Conservation (phyloP, 2,888 invertebrate species). For the Limnephilus auricula region DNA sequence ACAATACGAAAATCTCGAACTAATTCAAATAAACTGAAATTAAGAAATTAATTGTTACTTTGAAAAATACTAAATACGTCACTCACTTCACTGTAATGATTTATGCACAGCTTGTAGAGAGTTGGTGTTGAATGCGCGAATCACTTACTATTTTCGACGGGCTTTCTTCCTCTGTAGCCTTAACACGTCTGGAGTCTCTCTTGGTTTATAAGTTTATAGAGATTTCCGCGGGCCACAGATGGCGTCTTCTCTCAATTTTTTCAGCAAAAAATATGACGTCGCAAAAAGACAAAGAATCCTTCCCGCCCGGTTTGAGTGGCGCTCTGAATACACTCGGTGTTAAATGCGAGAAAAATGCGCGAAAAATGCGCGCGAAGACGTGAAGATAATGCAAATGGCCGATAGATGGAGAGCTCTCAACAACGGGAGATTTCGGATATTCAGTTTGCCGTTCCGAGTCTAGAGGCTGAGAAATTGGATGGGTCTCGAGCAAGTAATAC, state of each 20-base stretch:
- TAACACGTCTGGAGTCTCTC: conserved; percentile 13
- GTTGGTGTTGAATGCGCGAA: not conserved
- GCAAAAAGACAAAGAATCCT: conserved; percentile 51
- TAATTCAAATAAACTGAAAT: not conserved
- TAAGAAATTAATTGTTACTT: not conserved
- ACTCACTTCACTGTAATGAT: not conserved
- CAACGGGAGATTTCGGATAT: conserved; percentile 28
- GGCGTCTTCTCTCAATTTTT: conserved; percentile 48
- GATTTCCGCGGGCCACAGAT: conserved; percentile 57
- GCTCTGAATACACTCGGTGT: conserved; percentile 51
- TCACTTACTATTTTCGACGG: conserved; percentile 45
- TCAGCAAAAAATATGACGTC: conserved; percentile 39
- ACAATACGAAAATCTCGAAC: not conserved
- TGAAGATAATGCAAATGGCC: conserved; percentile 53
- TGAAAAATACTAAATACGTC: too few species aligned
- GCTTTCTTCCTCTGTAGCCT: not conserved
- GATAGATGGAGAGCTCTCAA: conserved; percentile 44
- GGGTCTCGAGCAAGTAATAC: conserved; percentile 11
- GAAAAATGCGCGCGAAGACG: conserved; percentile 50
- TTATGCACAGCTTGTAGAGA: not conserved
- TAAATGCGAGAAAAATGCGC: conserved; percentile 47
- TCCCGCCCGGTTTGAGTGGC: conserved; percentile 24
- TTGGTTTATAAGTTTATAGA: conserved; percentile 18
- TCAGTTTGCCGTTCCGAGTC: conserved; percentile 18
- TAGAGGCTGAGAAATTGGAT: conserved; percentile 28